Percentiles rank a stretch among this genome's conserved stretches.
These are phyloP conservation scores for Acyrthosiphon pisum DNA, from an alignment of 1,140 invertebrate species.

Conservation along the genomic window DNA sequence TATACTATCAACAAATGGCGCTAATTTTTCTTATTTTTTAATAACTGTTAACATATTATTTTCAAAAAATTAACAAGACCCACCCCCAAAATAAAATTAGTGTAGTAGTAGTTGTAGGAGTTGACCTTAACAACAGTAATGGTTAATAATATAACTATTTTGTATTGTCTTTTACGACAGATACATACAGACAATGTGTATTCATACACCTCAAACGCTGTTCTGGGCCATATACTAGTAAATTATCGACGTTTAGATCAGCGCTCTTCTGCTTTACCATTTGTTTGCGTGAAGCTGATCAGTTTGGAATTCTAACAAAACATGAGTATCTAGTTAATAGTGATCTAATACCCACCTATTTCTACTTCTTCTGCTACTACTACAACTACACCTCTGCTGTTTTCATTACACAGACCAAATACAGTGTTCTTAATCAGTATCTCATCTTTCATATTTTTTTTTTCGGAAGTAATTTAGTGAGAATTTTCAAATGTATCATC, in stretches of 20 bases:
- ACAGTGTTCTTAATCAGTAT: not conserved
- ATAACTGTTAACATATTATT: not conserved
- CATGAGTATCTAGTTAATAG: not conserved
- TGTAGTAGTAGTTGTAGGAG: not conserved
- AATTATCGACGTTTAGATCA: not conserved
- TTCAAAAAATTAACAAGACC: not conserved
- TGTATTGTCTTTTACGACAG: not conserved
- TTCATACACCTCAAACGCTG: not conserved
- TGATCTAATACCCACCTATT: not conserved
- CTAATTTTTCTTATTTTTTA: not conserved
- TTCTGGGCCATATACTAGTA: not conserved
- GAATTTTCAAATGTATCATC: slow-evolving; percentile 33
- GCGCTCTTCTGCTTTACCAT: not conserved
- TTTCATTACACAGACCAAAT: not conserved
- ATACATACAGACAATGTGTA: not conserved
- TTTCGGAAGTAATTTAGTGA: not conserved
- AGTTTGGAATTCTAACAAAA: not conserved
- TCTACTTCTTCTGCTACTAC: not conserved
- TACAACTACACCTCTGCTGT: not conserved
- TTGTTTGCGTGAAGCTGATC: not conserved
- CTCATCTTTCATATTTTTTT: not conserved
- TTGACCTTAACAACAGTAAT: not conserved
- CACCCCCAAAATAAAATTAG: not conserved
- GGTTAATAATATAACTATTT: not conserved
- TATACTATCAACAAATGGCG: not conserved